These are phyloP conservation scores for Percopsis omiscomaycus DNA, from an alignment of 2,797 vertebrate genomes.

Conservation along the genomic window DNA sequence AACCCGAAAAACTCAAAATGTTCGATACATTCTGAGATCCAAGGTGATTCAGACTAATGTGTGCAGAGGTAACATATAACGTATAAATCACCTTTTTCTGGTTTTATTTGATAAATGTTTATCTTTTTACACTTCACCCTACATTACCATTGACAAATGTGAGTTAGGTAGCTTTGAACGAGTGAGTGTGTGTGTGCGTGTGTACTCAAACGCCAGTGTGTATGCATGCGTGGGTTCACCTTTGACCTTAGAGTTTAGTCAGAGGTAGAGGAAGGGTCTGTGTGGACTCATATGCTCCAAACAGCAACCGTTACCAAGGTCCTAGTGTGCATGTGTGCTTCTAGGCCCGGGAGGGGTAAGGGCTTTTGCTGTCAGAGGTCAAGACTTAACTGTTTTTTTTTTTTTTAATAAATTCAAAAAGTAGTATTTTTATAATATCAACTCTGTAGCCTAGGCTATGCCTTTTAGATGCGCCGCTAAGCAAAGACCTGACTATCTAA, in stretches of 20 bases:
- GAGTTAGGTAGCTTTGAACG: too few relatives aligned
- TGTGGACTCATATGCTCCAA: constrained; percentile 44
- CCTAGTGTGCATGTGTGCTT: background rate
- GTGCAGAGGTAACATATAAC: too few relatives aligned
- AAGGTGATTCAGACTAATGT: too few relatives aligned
- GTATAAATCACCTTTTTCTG: too few relatives aligned
- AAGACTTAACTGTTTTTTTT: constrained; percentile 14
- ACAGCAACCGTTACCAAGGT: constrained; percentile 69
- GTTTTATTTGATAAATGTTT: too few relatives aligned
- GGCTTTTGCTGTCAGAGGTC: constrained; percentile 29
- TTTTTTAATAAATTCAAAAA: constrained; percentile 11
- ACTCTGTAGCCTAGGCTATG: background rate
- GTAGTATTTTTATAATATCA: background rate
- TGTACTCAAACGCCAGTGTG: background rate
- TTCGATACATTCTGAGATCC: too few relatives aligned
- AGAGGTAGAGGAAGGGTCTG: constrained; percentile 33
- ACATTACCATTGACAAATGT: too few relatives aligned
- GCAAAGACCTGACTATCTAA: too few relatives aligned
- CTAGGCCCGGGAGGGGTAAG: constrained; percentile 15
- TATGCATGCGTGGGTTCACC: background rate
- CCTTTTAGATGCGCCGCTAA: too few relatives aligned
- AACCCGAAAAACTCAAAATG: too few relatives aligned
- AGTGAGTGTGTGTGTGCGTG: constrained; percentile 1
- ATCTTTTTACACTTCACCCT: too few relatives aligned
- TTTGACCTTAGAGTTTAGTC: constrained; percentile 26